Base-by-base conservation (phyloP, 2,888 invertebrate species). In the Scaptomyza cyrtandrae region DNA sequence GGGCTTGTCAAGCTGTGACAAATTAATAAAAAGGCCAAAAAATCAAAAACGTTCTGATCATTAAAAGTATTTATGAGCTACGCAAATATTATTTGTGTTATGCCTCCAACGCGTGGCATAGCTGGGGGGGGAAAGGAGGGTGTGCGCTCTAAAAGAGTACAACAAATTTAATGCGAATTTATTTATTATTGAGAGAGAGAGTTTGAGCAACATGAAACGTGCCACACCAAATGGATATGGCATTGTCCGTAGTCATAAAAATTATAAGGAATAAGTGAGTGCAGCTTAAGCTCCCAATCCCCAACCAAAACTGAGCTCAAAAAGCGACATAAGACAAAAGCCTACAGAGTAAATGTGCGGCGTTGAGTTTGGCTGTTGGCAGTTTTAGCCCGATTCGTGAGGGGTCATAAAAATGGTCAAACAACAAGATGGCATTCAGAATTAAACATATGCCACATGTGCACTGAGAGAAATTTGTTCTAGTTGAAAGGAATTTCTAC, bases 21-120 rank as follows among this genome's bases (percentile, higher is more conserved):
- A 78, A 78, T 78, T 78, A 78, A 80, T 78, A 77, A 76, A 76
- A 77, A 67, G 16, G 46, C 41, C 58, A 61, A 71, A 79, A 79
- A 79, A 66, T 62, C 80, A 69, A 76, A 78, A 78, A 78, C 78
- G 78, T 78, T 72, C 73, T 39, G 65, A 71, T 80, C 78, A 80
- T 78, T 72, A 78, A 78, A 80, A 50, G 57, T 72, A 78, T 78
- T 78, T 78, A 78, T 78, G 76, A 80, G 76, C 63, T 75, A 75
- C 45, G 76, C 80, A 76, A 77, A 77, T 79, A 76, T 33, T 19
- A 29, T 29, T 63, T 67, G 39, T 46, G 9, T 43, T 50, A 39
- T 29, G 13, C 14, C 44, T 16, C 13, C 19, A 19, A 19, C 2
- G 19, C 2, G 49, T 1, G 16, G 35, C 10, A n/a, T 4, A n/a